Conservation (phyloP, 2,797 vertebrate genomes). For the Bucorvus abyssinicus region DNA sequence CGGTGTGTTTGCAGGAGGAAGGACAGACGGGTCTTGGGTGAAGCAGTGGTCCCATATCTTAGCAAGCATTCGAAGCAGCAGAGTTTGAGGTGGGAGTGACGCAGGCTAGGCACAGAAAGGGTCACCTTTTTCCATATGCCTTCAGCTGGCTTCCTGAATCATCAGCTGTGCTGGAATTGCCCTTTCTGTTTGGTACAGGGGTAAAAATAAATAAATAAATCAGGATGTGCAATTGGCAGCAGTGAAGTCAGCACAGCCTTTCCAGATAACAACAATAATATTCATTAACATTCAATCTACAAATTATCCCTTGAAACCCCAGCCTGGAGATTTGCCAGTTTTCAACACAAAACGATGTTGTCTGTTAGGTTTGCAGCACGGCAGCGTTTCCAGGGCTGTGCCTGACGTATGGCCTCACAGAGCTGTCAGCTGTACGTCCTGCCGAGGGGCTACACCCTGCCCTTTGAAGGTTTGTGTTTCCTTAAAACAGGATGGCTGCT, state of each 20-base stretch:
- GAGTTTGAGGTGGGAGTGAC: background rate
- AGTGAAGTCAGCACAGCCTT: background rate
- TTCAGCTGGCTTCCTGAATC: background rate
- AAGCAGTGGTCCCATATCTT: rapidly evolving
- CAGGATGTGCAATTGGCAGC: background rate
- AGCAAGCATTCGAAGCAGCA: background rate
- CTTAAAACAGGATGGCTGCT: background rate
- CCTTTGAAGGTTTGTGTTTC: background rate
- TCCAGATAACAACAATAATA: background rate
- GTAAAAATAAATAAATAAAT: background rate
- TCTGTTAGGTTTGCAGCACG: background rate
- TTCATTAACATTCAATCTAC: conserved; percentile 47
- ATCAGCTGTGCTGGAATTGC: background rate
- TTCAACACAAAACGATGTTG: background rate
- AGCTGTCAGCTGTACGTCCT: background rate
- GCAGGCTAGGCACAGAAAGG: too few relatives aligned
- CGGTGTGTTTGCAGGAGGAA: background rate
- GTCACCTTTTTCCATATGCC: background rate
- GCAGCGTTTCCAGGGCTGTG: background rate
- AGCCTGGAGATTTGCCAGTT: conserved; percentile 40
- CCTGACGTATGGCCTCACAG: background rate
- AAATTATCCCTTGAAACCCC: conserved; percentile 37
- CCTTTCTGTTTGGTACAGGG: background rate
- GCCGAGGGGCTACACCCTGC: background rate
- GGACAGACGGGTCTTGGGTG: background rate